These are phyloP conservation scores for Saguinus imperator DNA, from an alignment of 2,113 vertebrate genomes.

Conservation along the genomic window DNA sequence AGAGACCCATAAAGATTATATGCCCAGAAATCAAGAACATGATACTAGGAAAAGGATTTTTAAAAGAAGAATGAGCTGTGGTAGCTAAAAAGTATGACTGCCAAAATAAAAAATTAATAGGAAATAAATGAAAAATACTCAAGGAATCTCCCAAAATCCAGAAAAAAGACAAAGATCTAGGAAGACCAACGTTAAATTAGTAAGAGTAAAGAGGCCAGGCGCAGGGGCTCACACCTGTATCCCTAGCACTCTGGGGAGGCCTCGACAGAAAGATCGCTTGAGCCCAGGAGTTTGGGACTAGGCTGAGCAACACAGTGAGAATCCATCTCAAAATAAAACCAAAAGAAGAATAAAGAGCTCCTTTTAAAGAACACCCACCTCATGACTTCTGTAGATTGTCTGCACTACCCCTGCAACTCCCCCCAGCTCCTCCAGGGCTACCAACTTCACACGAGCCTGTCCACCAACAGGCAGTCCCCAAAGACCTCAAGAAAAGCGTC, in stretches of 20 bases:
- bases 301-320: too few relatives aligned
- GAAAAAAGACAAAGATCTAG: not conserved
- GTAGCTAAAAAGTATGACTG: not conserved
- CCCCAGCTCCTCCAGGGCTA: too few relatives aligned
- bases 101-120: not conserved
- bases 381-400: fast-evolving
- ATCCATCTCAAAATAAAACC: too few relatives aligned
- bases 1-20: not conserved
- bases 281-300: too few relatives aligned
- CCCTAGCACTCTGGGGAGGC: too few relatives aligned
- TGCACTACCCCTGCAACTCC: not conserved
- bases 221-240: too few relatives aligned
- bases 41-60: not conserved
- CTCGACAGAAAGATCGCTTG: too few relatives aligned
- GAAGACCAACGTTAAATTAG: not conserved
- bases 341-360: not conserved
- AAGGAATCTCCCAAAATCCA: not conserved
- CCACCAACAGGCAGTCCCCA: not conserved
- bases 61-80: not conserved
- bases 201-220: not conserved
- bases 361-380: not conserved
- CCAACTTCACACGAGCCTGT: not conserved
- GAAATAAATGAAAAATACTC: not conserved
- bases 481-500: not conserved
- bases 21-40: not conserved